Evolutionary conservation across 23 tunicate genomes (phyloP), one percentile per base, ranked within the genome.

Genomic region (Oikopleura albicans): DNA sequence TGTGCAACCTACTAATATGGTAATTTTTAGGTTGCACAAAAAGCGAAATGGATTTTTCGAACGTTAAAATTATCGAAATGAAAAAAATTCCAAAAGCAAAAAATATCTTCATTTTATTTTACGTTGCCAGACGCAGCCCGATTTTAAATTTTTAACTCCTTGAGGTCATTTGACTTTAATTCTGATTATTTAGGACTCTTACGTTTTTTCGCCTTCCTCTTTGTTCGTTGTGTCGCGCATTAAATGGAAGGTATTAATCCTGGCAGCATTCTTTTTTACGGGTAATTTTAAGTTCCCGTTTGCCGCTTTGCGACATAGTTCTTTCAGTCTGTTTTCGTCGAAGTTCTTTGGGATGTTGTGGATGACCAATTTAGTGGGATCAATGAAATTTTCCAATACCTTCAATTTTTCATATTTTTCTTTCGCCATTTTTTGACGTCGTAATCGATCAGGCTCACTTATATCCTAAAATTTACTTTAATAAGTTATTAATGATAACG

Each of bases 301-400:
- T 0, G 87, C 66, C 16, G 85, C 89, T 29, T 88, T 84, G 35
- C 83, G 75, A 36, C 84, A 57, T 1, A 92, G 39, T 39, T 83
- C 84, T 89, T 87, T 28, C 84, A 71, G 35, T 22, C 31, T 35
- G 4, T 71, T 35, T 37, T 91, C 96, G 40, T 86, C 86, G 1
- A 83, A 83, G 27, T 85, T 38, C 66, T 89, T 86, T n/a, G 99
- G 99, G 0, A 95, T 38, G 56, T 95, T 95, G 84, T 91, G 99
- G 39, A 91, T 83, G 40, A 95, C 88, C 0, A 95, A 79, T 40
- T 95, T 84, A 39, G 92, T 87, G 4, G 87, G 84, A 28, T 95
- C 91, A 0, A 95, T 90, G 75, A 95, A 88, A 4, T 91, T 83
- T 33, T 89, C 85, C 34, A 91, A 89, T 83, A 90, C 88, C 41